Evolutionary conservation across 2,888 invertebrate species (phyloP), one percentile per base, ranked within the genome.

Genomic region (Pandemis corylana): DNA sequence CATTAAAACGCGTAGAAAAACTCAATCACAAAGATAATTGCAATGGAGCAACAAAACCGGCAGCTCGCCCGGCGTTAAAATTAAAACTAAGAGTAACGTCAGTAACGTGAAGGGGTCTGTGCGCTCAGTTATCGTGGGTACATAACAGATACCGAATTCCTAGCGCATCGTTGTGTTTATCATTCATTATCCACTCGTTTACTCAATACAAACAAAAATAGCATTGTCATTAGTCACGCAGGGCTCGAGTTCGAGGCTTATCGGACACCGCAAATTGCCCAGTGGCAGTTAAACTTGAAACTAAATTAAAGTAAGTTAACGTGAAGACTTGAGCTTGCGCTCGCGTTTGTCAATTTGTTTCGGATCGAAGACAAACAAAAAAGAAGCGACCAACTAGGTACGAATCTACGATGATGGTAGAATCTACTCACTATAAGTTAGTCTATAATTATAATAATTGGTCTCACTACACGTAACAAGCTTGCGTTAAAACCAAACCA

Each of bases 151-250:
- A 83, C 85, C 84, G 82, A 88, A 90, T 90, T 90, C 88, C 87
- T 85, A 81, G 84, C 81, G 81, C 86, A 87, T 87, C 87, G 83
- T 78, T 63, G 83, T 81, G 81, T 85, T 90, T 90, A 88, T 90
- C 87, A 84, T 85, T 83, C 83, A 85, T 86, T 90, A 90, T 89
- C 84, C 79, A 82, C 82, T 87, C 84, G 83, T 86, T 69, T 88
- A 87, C 84, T 82, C 84, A 84, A 84, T 86, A 87, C 83, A 88
- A 86, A 88, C 85, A 89, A 82, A 90, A 89, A 91, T 90, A 90
- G 82, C 86, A 83, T 78, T 65, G 81, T 80, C 87, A 88, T 91
- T 91, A 91, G 90, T 92, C 91, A 91, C 83, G 82, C 82, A 86
- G 83, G 82, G 82, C 51, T 51, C 51, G 51, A 51, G 51, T 83